Conservation (phyloP, 2,888 invertebrate species). For the Chrysolina americana region DNA sequence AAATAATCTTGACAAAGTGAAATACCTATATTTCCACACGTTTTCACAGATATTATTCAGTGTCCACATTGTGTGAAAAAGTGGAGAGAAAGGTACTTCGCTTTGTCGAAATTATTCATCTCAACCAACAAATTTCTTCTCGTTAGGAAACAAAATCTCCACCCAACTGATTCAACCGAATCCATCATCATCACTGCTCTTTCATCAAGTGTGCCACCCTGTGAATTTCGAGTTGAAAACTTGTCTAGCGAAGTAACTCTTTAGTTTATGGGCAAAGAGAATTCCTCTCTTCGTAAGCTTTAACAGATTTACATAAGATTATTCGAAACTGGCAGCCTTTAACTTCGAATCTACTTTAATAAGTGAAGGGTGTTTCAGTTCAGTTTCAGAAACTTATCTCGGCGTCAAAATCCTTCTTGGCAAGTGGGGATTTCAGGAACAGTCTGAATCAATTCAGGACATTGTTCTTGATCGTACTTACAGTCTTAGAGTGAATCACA, state of each 20-base stretch:
- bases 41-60: no score
- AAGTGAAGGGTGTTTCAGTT: slow-evolving; percentile 24
- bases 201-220: slow-evolving; percentile 11
- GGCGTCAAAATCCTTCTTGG: neutral
- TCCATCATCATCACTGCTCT: neutral
- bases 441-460: neutral
- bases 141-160: neutral
- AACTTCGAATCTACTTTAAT: slow-evolving; percentile 67
- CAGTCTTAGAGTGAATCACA: no score
- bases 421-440: neutral
- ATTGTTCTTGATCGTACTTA: no score
- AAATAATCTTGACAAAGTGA: no score
- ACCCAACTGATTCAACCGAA: neutral
- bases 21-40: no score
- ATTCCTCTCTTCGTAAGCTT: slow-evolving; percentile 58
- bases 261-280: slow-evolving; percentile 39
- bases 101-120: no score
- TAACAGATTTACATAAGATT: slow-evolving; percentile 69
- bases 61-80: no score
- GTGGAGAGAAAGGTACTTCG: no score
- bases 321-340: slow-evolving; percentile 68
- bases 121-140: no score
- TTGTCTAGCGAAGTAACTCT: slow-evolving; percentile 37
- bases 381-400: slow-evolving; percentile 24
- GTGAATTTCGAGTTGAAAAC: slow-evolving; percentile 18